Evolutionary conservation across 2,888 invertebrate genomes (phyloP), one percentile per base, ranked within the genome.

Genomic region (Priocnemis perturbator): DNA sequence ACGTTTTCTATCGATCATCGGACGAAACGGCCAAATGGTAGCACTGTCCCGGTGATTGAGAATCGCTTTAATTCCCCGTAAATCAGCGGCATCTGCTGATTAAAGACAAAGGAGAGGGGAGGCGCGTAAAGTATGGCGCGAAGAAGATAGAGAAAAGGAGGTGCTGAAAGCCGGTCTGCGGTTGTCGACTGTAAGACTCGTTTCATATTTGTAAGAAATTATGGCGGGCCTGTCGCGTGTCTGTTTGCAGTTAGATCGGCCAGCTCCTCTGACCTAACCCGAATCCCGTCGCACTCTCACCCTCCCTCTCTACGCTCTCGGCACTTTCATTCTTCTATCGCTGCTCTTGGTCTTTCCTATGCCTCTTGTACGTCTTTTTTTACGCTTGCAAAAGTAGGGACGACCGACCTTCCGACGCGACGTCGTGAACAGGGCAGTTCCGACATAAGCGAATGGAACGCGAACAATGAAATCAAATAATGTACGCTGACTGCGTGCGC

Each of bases 221-320:
- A 82, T 69, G 76, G 77, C 76, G 66, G 71, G 76, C 78, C 77
- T 79, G 74, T 84, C 81, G 86, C 86, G 84, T 85, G 84, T 81
- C 76, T 75, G 67, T 44, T 72, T 65, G 83, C 83, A 81, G 82
- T 86, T 85, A 85, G 69, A 69, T 56, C 20, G 23, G 23, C 21
- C 21, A 19, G 59, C 65, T 52, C 60, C 70, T 73, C 76, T 74
- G 73, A 72, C 74, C 74, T 70, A 72, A 64, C 67, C 67, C 63
- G 57, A 66, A 63, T 59, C 69, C 71, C 62, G 67, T 63, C 58
- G 55, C 57, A 69, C 72, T 68, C 71, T 62, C 61, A 19, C 48
- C 21, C 53, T 21, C 26, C 23, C 64, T 57, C 47, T 71, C 44
- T 59, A 65, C 66, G 69, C 56, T 62, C 58, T 56, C 60, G 26